phyloP scores from a whole-genome alignment of 2,113 vertebrate genomes.

The Aegotheles bennettii region DNA sequence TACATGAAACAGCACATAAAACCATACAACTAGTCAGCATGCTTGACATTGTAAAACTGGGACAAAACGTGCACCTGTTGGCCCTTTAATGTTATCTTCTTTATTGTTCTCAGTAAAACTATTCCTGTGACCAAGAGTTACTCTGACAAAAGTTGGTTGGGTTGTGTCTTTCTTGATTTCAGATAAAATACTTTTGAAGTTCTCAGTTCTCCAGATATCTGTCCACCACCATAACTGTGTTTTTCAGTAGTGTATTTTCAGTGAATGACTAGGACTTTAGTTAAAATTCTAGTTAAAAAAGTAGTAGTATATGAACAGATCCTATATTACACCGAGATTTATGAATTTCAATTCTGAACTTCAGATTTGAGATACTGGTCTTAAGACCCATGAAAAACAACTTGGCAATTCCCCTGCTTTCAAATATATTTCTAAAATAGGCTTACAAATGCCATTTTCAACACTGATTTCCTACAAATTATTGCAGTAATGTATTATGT shows the following conservation, averaged over 20 bases:
- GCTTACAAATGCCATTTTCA: background rate
- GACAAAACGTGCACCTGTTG: background rate
- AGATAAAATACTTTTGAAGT: background rate
- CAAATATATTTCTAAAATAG: background rate
- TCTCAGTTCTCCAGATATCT: background rate
- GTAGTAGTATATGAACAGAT: background rate
- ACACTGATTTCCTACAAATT: background rate
- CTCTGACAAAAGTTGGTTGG: background rate
- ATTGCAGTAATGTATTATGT: background rate
- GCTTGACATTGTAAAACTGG: background rate
- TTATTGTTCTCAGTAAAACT: background rate
- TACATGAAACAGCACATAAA: background rate
- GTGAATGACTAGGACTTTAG: background rate
- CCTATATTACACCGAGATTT: background rate
- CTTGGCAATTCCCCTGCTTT: background rate
- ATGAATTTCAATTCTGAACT: background rate
- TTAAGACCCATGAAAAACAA: background rate
- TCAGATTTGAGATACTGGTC: background rate
- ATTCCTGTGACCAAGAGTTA: background rate
- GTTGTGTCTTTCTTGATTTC: background rate
- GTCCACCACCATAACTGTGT: background rate
- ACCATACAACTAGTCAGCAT: background rate
- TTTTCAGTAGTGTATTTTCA: background rate
- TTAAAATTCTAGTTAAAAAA: background rate
- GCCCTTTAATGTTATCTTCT: background rate